Evolutionary conservation across 2,888 invertebrate species (phyloP).

Genomic region (Andrena hattorfiana): DNA sequence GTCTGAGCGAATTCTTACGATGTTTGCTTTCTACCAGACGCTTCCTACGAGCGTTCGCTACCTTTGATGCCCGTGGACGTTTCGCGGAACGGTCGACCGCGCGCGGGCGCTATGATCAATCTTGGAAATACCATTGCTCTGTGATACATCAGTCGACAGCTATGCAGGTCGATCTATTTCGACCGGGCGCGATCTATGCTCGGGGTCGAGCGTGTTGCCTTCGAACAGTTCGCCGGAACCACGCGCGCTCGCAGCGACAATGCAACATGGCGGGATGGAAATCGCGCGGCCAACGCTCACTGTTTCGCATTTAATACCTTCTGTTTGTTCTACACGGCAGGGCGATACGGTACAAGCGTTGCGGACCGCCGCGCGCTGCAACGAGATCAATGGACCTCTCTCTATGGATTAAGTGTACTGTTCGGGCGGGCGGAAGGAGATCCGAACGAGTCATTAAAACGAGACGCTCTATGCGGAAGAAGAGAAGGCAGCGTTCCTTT

Average conservation of each 20-base stretch:
- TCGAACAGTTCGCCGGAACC: not conserved
- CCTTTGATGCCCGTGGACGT: not conserved
- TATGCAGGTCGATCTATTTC: not conserved
- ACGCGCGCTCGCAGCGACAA: constrained; percentile 1
- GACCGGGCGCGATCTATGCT: not conserved
- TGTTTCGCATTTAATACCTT: constrained; percentile 59
- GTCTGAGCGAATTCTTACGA: not conserved
- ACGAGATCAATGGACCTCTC: constrained; percentile 74
- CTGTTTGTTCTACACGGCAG: constrained; percentile 53
- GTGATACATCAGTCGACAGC: no score
- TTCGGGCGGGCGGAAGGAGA: constrained; percentile 2
- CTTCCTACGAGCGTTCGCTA: not conserved
- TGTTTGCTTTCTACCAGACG: not conserved
- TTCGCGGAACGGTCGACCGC: not conserved
- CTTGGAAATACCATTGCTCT: not conserved
- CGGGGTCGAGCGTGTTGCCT: not conserved
- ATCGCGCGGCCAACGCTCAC: constrained; percentile 25
- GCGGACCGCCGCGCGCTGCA: constrained; percentile 48
- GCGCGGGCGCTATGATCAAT: not conserved
- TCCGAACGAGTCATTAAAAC: constrained; percentile 24
- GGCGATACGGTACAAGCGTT: constrained; percentile 59
- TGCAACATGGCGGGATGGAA: constrained; percentile 25
- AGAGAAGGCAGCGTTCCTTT: no score
- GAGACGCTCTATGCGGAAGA: not conserved
- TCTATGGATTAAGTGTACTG: constrained; percentile 60